These are phyloP conservation scores for Bombus superbus DNA, from an alignment of 1,140 invertebrate species.

Conservation along the genomic window DNA sequence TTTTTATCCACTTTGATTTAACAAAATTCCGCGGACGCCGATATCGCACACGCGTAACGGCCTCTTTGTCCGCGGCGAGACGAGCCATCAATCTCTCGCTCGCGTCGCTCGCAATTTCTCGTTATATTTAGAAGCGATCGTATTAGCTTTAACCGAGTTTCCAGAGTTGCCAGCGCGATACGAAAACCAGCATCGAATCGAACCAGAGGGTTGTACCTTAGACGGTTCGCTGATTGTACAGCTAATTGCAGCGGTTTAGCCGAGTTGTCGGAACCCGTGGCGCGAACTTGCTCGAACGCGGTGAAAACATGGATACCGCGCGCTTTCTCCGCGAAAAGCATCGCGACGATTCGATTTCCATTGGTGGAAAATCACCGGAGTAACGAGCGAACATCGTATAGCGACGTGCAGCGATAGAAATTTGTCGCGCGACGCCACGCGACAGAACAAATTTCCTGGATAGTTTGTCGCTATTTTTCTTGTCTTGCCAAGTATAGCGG, in stretches of 20 bases:
- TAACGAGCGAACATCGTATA: too few relatives aligned
- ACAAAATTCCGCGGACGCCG: background rate
- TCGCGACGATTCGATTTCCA: background rate
- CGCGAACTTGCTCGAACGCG: background rate
- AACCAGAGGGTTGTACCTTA: too few relatives aligned
- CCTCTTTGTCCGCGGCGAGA: background rate
- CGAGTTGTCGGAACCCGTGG: background rate
- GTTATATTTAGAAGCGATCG: conserved; percentile 9
- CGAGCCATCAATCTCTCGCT: background rate
- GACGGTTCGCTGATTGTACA: conserved; percentile 9
- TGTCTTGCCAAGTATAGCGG: too few relatives aligned
- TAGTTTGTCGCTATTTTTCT: too few relatives aligned
- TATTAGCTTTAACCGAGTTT: background rate
- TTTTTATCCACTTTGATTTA: background rate
- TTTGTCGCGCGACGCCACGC: background rate
- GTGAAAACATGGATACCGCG: conserved; percentile 17
- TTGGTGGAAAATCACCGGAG: background rate
- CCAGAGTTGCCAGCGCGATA: background rate
- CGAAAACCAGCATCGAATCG: background rate
- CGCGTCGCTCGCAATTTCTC: conserved; percentile 1
- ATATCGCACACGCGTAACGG: background rate
- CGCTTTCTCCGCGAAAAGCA: conserved; percentile 28
- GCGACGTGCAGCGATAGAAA: background rate
- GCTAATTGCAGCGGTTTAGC: conserved; percentile 21
- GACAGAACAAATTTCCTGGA: background rate